These are phyloP conservation scores for Trichonephila inaurata DNA, from an alignment of 1,140 invertebrate genomes.

Conservation along the genomic window DNA sequence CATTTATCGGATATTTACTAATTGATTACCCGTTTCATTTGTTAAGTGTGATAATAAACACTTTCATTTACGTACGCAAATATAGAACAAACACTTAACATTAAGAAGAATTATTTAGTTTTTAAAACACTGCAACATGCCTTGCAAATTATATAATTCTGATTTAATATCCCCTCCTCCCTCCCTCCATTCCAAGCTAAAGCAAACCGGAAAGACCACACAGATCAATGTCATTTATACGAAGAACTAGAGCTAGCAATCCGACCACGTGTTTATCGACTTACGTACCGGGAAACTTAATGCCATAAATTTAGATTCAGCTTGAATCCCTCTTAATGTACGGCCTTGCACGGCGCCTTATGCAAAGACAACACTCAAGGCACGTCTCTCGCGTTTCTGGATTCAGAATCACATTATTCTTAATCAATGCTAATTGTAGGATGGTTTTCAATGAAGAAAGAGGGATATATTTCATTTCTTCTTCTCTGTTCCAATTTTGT, in stretches of 20 bases:
- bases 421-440: not conserved
- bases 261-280: not conserved
- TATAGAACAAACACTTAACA: not conserved
- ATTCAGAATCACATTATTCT: not conserved
- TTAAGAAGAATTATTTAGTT: not conserved
- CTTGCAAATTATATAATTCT: not conserved
- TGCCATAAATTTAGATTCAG: slow-evolving; percentile 1
- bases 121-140: not conserved
- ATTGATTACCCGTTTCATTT: not conserved
- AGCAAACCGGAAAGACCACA: not conserved
- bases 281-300: not conserved
- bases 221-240: not conserved
- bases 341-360: not conserved
- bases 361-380: not conserved
- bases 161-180: not conserved
- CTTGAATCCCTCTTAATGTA: not conserved
- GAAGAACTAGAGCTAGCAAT: not conserved
- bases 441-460: not conserved
- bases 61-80: not conserved
- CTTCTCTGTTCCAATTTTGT: too few species aligned
- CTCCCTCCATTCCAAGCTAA: not conserved
- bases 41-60: not conserved
- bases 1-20: too few species aligned
- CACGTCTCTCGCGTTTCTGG: not conserved
- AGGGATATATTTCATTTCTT: too few species aligned